Evolutionary conservation across 1,140 invertebrate species (phyloP), one percentile per base, ranked within the genome.

Genomic region (Stegodyphus mimosarum): DNA sequence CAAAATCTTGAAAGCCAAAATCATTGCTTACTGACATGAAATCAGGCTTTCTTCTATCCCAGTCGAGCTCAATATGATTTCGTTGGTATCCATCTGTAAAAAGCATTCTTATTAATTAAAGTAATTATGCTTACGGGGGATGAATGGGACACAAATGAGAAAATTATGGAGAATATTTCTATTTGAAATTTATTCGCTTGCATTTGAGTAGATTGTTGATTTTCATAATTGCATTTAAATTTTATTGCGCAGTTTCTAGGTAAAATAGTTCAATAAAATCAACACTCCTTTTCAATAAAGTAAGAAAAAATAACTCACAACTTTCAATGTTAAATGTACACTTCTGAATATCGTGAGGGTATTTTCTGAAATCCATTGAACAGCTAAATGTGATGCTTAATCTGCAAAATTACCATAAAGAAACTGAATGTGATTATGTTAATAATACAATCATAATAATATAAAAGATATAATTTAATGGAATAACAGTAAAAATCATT

Each of bases 331-430:
- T 51, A 50, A 86, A 77, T 33, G 13, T 33, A n/a, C 84, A 86
- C 48, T 53, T 73, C 48, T 86, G 84, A 10, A 5, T 48, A 50
- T 86, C 84, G 66, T 78, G 75, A 51, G 84, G 84, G 53, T 64
- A 86, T 13, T 73, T 73, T 6, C 52, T 79, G 9, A 86, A 78
- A 73, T 78, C 75, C 84, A 86, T 86, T 3, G 75, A 67, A 13
- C 84, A 86, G 17, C 64, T 71, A 50, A 86, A 73, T 18, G 75
- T 86, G 13, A 78, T 2, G 6, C 18, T 79, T 11, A 86, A 0
- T 72, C 84, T 77, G n/a, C 9, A 73, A 71, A 3, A 64, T 33
- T 33, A 33, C 33, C 33, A 33, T 33, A 33, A 33, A 33, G 33
- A 33, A 33, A 33, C 33, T 33, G 33, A 33, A 33, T 33, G 33